phyloP scores from a whole-genome alignment of 2,888 invertebrate genomes.

The Drosophila peninsularis region DNA sequence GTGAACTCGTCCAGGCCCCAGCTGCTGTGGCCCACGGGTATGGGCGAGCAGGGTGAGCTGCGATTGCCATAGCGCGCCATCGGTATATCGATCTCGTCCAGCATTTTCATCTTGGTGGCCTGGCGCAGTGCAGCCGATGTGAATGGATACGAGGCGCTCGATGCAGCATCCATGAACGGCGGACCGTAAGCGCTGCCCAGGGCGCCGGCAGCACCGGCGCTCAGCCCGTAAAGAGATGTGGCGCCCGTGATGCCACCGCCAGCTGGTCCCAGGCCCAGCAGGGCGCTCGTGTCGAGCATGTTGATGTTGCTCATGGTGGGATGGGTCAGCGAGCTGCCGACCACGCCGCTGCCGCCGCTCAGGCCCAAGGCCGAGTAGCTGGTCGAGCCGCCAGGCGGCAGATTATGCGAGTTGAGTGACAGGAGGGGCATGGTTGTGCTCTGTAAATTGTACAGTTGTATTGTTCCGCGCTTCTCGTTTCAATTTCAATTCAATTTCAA shows the following conservation, averaged over 20 bases:
- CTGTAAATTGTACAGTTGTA: slow-evolving; percentile 86
- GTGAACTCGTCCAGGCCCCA: slow-evolving; percentile 88
- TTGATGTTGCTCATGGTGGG: slow-evolving; percentile 82
- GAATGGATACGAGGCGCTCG: slow-evolving; percentile 86
- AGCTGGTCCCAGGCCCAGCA: slow-evolving; percentile 67
- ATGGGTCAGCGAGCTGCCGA: slow-evolving; percentile 83
- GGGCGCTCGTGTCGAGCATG: slow-evolving; percentile 81
- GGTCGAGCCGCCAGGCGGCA: slow-evolving; percentile 84
- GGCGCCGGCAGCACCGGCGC: slow-evolving; percentile 75
- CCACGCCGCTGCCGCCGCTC: slow-evolving; percentile 76
- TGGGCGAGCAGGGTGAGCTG: slow-evolving; percentile 88
- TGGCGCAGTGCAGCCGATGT: slow-evolving; percentile 88
- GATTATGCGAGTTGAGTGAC: slow-evolving; percentile 86
- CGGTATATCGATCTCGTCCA: slow-evolving; percentile 90
- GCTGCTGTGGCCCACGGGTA: slow-evolving; percentile 87
- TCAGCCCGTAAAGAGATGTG: slow-evolving; percentile 78
- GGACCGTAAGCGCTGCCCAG: slow-evolving; percentile 82
- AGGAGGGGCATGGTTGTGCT: slow-evolving; percentile 88
- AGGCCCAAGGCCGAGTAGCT: slow-evolving; percentile 84
- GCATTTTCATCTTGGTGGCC: slow-evolving; percentile 88
- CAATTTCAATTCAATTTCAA: slow-evolving; percentile 44
- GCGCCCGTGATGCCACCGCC: slow-evolving; percentile 76
- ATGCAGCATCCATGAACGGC: slow-evolving; percentile 82
- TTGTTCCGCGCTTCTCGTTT: slow-evolving; percentile 83
- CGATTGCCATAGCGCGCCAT: slow-evolving; percentile 87